Evolutionary conservation across 2,113 vertebrate genomes (phyloP).

Genomic region (Scartelaos histophorus): DNA sequence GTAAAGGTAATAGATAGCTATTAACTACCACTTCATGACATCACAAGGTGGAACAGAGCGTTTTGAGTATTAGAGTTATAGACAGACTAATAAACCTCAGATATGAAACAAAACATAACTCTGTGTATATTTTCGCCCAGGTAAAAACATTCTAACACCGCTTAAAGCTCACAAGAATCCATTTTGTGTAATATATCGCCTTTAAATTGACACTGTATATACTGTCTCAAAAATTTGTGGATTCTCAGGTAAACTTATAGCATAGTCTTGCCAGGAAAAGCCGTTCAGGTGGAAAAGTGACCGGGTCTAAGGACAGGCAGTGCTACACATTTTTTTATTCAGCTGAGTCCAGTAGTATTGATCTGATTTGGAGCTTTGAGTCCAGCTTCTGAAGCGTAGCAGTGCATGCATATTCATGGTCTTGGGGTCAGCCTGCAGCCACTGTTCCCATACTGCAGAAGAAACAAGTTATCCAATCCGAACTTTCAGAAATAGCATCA

Average conservation of each 20-base stretch:
- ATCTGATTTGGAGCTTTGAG: conserved; percentile 44
- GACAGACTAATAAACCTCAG: no score
- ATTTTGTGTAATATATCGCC: no score
- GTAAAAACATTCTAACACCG: no score
- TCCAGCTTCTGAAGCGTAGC: conserved; percentile 26
- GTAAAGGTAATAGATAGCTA: no score
- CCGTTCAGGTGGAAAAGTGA: neutral
- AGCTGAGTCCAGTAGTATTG: conserved; percentile 42
- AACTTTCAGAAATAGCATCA: neutral
- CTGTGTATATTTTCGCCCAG: no score
- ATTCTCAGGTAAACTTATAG: neutral
- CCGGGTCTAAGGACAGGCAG: conserved; percentile 34
- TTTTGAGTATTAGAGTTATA: no score
- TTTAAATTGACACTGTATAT: no score
- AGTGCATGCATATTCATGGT: conserved; percentile 62
- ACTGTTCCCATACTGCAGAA: conserved; percentile 39
- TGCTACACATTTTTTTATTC: conserved; percentile 40
- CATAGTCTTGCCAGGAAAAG: neutral
- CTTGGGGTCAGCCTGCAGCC: conserved; percentile 42
- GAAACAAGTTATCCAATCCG: conserved; percentile 15
- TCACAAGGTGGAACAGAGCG: no score
- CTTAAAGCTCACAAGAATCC: no score
- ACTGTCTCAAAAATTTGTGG: neutral
- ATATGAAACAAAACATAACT: no score
- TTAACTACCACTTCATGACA: no score